phyloP scores from a whole-genome alignment of 2,113 vertebrate genomes.

The Tenrec ecaudatus region DNA sequence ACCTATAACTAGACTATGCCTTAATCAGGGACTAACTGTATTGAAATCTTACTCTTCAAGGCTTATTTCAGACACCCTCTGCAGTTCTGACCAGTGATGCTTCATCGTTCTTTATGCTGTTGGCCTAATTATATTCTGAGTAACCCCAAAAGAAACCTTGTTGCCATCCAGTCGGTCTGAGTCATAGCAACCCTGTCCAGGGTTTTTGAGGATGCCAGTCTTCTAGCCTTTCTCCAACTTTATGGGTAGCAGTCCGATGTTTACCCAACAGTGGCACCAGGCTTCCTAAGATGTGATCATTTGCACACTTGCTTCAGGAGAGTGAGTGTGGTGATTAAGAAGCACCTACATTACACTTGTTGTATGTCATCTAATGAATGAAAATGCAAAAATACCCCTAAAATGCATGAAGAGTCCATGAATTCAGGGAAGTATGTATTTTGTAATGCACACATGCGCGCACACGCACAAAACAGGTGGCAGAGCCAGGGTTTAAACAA shows the following conservation, averaged over 20 bases:
- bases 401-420: neutral
- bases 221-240: too few species aligned
- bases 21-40: neutral
- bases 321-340: neutral
- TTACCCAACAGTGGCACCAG: too few species aligned
- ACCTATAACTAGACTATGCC: neutral
- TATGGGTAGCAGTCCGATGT: too few species aligned
- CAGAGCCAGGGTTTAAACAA: slow-evolving; percentile 42
- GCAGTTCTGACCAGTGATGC: neutral
- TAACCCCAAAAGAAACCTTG: too few species aligned
- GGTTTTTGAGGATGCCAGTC: too few species aligned
- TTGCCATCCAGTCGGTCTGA: too few species aligned
- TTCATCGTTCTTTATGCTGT: neutral
- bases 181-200: too few species aligned
- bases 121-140: neutral
- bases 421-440: neutral
- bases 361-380: neutral
- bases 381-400: neutral
- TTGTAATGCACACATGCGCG: neutral
- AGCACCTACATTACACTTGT: neutral
- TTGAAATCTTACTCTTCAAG: slow-evolving; percentile 12
- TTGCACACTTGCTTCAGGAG: neutral
- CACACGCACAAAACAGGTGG: neutral
- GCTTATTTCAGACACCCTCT: slow-evolving; percentile 40
- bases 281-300: neutral